phyloP scores from a whole-genome alignment of 2,888 invertebrate species.

The Argyresthia albistria region DNA sequence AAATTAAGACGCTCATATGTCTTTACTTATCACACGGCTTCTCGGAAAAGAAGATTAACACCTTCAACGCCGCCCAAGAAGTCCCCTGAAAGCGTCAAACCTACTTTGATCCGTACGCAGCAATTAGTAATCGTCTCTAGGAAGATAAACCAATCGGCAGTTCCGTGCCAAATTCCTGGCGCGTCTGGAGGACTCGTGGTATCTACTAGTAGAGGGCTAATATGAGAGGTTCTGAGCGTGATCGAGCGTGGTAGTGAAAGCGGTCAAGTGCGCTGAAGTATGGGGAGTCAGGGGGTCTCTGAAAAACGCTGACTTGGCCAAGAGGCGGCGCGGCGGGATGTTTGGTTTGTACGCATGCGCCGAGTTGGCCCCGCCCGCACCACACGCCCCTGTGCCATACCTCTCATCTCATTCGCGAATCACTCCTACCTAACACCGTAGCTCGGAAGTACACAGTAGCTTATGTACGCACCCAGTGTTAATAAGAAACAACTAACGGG shows the following conservation, averaged over 20 bases:
- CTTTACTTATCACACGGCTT: conserved; percentile 17
- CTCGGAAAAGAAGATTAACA: conserved; percentile 32
- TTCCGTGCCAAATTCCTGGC: too few relatives aligned
- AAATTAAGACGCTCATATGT: conserved; percentile 18
- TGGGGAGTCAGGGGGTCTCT: conserved; percentile 6
- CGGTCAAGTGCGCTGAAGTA: conserved; percentile 60
- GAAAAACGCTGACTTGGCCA: not conserved
- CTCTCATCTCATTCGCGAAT: conserved; percentile 21
- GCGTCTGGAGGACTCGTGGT: too few relatives aligned
- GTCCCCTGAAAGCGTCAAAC: too few relatives aligned
- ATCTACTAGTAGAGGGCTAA: not conserved
- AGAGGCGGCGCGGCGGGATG: conserved; percentile 5
- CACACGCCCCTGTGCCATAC: conserved; percentile 38
- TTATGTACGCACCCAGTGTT: not conserved
- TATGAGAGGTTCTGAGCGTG: not conserved
- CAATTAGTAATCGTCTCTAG: too few relatives aligned
- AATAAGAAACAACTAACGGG: not conserved
- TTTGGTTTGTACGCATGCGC: conserved; percentile 49
- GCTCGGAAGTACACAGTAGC: not conserved
- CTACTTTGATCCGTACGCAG: too few relatives aligned
- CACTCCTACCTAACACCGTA: not conserved
- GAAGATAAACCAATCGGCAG: too few relatives aligned
- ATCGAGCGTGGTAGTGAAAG: conserved; percentile 25
- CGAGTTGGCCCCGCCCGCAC: conserved; percentile 39
- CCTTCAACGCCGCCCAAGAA: conserved; percentile 1